Evolutionary conservation across 2,113 vertebrate species (phyloP).

Genomic region (Baryphthengus martii): DNA sequence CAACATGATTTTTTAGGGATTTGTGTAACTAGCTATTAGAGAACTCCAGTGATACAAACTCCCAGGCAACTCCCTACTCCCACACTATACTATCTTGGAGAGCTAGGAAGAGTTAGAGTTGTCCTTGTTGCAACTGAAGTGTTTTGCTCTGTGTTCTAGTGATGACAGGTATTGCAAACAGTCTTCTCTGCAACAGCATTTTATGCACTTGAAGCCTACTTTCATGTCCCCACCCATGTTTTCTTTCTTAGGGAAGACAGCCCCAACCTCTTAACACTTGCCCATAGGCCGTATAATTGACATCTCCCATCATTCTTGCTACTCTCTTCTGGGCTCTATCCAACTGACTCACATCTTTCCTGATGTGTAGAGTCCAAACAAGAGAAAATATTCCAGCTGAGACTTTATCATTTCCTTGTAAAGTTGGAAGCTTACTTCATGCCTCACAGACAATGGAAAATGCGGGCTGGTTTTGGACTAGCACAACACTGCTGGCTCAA

Average conservation of each 20-base stretch:
- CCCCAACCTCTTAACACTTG: not conserved
- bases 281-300: not conserved
- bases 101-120: not conserved
- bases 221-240: not conserved
- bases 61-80: not conserved
- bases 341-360: constrained; percentile 5
- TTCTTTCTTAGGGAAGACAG: not conserved
- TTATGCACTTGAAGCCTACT: not conserved
- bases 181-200: not conserved
- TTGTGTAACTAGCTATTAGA: not conserved
- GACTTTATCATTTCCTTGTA: constrained; percentile 29
- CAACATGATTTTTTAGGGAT: not conserved
- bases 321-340: not conserved
- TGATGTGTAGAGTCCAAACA: not conserved
- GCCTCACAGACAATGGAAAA: constrained; percentile 17
- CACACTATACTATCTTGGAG: not conserved
- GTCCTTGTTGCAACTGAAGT: not conserved
- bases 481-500: constrained; percentile 7
- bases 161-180: not conserved
- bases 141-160: not conserved
- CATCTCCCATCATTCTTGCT: not conserved
- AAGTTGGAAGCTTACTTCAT: constrained; percentile 24
- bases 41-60: not conserved
- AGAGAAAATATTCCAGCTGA: constrained; percentile 54
- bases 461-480: constrained; percentile 1